Conservation (phyloP, 37 sponge, comb jelly and placozoan species). For the Lycopodina hypogea region DNA sequence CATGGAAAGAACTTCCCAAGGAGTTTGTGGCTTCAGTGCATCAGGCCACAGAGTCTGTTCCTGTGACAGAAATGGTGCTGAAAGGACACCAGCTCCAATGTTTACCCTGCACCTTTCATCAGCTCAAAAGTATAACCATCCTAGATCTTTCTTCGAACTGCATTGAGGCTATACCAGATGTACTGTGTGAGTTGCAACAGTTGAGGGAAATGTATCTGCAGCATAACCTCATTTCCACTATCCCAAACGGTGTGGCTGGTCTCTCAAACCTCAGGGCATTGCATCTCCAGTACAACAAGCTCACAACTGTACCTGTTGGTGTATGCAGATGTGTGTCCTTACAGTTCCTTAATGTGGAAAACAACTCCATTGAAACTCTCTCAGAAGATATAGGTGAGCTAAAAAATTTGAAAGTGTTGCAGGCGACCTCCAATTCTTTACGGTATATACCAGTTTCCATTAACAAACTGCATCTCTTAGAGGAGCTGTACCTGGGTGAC, state of each 20-base stretch:
- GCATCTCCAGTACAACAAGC: constrained; percentile 32
- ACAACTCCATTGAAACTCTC: constrained; percentile 28
- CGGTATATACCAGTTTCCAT: constrained; percentile 15
- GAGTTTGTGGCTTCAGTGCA: constrained; percentile 42
- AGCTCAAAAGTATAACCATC: background rate
- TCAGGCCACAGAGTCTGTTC: constrained; percentile 14
- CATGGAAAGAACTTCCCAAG: constrained; percentile 35
- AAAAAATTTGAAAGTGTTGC: constrained; percentile 19
- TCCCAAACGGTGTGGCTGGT: constrained; percentile 17
- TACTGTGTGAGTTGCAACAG: constrained; percentile 25
- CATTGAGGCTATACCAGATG: constrained; percentile 22
- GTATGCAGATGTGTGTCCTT: constrained; percentile 20
- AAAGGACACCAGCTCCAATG: constrained; percentile 14
- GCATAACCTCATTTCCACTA: constrained; percentile 20
- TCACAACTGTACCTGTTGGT: constrained; percentile 13
- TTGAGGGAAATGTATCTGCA: constrained; percentile 24
- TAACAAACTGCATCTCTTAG: constrained; percentile 12
- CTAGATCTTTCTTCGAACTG: constrained; percentile 50
- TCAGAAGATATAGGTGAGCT: constrained; percentile 41
- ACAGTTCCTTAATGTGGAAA: constrained; percentile 24
- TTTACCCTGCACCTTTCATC: constrained; percentile 33
- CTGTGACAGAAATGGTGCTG: constrained; percentile 36
- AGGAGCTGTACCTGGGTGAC: constrained; percentile 36
- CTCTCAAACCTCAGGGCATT: constrained; percentile 15
- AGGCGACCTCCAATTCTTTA: constrained; percentile 25